Conservation (phyloP, 1,140 invertebrate species). For the Drosophila nikananu region DNA sequence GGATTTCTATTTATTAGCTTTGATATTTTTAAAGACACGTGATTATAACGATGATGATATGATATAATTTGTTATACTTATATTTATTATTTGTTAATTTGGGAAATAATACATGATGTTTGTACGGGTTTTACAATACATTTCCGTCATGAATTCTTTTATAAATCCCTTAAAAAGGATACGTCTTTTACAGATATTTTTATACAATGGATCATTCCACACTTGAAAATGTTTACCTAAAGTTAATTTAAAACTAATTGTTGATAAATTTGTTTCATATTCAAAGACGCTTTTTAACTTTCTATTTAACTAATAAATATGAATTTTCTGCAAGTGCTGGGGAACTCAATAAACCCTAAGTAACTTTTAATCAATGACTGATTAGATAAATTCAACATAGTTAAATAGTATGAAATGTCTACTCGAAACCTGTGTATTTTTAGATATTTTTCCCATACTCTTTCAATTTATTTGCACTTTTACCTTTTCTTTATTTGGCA, state of each 20-base stretch:
- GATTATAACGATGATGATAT: too few relatives aligned
- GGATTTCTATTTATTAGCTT: neutral
- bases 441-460: neutral
- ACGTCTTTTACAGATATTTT: neutral
- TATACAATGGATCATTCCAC: neutral
- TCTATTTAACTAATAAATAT: neutral
- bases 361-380: slow-evolving; percentile 2
- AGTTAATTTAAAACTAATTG: neutral
- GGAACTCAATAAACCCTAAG: neutral
- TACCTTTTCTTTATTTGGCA: neutral
- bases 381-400: neutral
- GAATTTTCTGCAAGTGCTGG: neutral
- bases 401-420: neutral
- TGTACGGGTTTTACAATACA: too few relatives aligned
- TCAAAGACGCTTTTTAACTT: neutral
- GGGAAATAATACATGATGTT: too few relatives aligned
- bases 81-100: neutral
- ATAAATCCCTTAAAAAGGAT: too few relatives aligned
- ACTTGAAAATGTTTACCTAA: neutral
- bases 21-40: neutral
- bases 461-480: neutral
- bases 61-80: neutral
- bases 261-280: neutral
- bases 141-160: too few relatives aligned
- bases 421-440: neutral